Evolutionary conservation across 1,140 invertebrate genomes (phyloP).

Genomic region (Tribolium madens): DNA sequence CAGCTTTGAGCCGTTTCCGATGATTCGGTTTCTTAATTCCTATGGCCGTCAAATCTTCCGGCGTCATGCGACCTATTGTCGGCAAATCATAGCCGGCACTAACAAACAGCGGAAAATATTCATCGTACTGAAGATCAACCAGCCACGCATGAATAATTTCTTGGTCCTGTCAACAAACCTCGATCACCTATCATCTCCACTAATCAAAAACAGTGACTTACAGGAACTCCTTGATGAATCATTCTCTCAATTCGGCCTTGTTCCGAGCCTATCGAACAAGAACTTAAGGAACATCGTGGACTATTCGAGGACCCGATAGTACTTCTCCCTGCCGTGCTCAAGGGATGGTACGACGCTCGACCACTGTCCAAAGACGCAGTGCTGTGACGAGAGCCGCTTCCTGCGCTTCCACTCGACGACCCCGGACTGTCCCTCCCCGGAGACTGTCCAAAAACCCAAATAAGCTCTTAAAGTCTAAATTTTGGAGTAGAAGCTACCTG

Average conservation of each 20-base stretch:
- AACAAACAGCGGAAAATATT: constrained; percentile 94
- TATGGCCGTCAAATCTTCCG: constrained; percentile 89
- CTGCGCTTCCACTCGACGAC: constrained; percentile 84
- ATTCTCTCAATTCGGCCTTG: constrained; percentile 75
- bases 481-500: constrained; percentile 67
- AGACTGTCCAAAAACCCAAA: constrained; percentile 72
- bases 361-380: constrained; percentile 94
- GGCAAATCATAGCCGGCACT: constrained; percentile 97
- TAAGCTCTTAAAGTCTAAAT: neutral
- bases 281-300: constrained; percentile 74
- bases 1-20: constrained; percentile 93
- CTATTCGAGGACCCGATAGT: constrained; percentile 65
- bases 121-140: constrained; percentile 93
- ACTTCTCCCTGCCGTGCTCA: constrained; percentile 65
- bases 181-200: neutral
- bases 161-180: constrained; percentile 74
- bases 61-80: constrained; percentile 97
- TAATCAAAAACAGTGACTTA: constrained; percentile 56
- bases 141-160: constrained; percentile 96
- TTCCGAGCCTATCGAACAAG: constrained; percentile 82
- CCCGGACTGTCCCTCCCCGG: constrained; percentile 91
- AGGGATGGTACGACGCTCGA: constrained; percentile 80
- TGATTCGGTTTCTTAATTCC: constrained; percentile 98
- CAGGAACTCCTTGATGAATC: constrained; percentile 75
- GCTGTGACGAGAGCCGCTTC: constrained; percentile 84